Evolutionary conservation across 2,113 vertebrate genomes (phyloP).

Genomic region (Heterotilapia buettikoferi): DNA sequence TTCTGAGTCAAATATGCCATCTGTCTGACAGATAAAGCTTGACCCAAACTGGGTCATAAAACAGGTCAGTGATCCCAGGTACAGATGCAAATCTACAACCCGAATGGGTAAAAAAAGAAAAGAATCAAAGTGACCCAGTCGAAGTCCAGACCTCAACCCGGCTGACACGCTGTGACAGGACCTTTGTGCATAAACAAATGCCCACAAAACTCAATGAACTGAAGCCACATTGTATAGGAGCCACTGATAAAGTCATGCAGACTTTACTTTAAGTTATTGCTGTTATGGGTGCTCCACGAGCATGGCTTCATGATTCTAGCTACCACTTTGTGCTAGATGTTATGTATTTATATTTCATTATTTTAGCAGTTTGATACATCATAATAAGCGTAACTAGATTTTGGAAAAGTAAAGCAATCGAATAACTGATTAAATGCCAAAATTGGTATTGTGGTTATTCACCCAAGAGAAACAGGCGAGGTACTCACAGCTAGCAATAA

Average conservation of each 20-base stretch:
- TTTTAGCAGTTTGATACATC: not conserved
- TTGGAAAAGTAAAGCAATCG: not conserved
- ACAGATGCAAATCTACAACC: not conserved
- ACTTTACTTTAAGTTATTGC: not conserved
- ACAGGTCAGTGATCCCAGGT: not conserved
- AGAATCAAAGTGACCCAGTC: not conserved
- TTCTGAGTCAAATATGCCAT: not conserved
- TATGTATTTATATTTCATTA: not conserved
- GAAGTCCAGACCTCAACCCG: not conserved
- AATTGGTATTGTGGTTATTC: not conserved
- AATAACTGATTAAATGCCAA: not conserved
- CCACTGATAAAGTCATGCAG: not conserved
- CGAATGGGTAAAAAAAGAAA: not conserved
- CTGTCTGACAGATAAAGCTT: not conserved
- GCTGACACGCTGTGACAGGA: not conserved
- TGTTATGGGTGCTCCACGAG: not conserved
- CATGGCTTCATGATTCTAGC: not conserved
- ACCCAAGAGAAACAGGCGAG: not conserved
- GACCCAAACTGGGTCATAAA: not conserved
- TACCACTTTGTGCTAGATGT: not conserved
- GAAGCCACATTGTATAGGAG: not conserved
- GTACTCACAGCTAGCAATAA: not conserved
- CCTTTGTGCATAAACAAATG: not conserved
- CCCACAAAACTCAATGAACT: not conserved
- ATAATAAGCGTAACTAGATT: not conserved